Conservation (phyloP, 2,888 invertebrate species). For the Drosophila vallismaia region DNA sequence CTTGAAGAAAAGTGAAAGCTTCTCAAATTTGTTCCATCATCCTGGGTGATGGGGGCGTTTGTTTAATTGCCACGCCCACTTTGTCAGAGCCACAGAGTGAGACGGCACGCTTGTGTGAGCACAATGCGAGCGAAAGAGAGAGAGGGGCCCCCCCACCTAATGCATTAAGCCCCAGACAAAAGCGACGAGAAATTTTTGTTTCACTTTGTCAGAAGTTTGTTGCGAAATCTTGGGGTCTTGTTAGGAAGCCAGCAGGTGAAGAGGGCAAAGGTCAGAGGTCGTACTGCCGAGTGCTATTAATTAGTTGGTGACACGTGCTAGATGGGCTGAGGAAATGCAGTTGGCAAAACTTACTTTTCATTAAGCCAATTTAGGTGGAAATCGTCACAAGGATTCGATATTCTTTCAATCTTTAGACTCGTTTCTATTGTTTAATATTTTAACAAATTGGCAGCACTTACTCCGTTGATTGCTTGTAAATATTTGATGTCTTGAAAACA, state of each 20-base stretch:
- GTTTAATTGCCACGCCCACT: conserved; percentile 66
- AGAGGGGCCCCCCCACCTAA: conserved; percentile 4
- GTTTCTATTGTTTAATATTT: no score
- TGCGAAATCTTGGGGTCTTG: conserved; percentile 13
- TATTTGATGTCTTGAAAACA: no score
- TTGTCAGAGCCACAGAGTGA: neutral
- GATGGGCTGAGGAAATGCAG: conserved; percentile 15
- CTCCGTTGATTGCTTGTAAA: no score
- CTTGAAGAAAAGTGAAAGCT: conserved; percentile 30
- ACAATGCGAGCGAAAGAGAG: conserved; percentile 34
- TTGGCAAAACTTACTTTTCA: conserved; percentile 20
- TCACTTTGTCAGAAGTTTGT: conserved; percentile 32
- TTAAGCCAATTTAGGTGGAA: conserved; percentile 13
- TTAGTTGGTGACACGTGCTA: conserved; percentile 37
- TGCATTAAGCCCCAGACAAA: conserved; percentile 31
- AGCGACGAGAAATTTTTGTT: conserved; percentile 45
- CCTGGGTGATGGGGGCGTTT: conserved; percentile 22
- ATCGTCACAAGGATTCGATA: neutral
- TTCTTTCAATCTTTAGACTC: neutral
- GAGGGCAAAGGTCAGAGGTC: neutral
- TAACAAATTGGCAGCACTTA: no score
- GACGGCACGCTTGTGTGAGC: conserved; percentile 65
- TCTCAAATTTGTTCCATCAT: conserved; percentile 8
- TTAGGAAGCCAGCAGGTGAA: conserved; percentile 15
- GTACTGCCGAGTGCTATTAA: conserved; percentile 32